Evolutionary conservation across 2,113 vertebrate species (phyloP).

Genomic region (Prinia subflava): DNA sequence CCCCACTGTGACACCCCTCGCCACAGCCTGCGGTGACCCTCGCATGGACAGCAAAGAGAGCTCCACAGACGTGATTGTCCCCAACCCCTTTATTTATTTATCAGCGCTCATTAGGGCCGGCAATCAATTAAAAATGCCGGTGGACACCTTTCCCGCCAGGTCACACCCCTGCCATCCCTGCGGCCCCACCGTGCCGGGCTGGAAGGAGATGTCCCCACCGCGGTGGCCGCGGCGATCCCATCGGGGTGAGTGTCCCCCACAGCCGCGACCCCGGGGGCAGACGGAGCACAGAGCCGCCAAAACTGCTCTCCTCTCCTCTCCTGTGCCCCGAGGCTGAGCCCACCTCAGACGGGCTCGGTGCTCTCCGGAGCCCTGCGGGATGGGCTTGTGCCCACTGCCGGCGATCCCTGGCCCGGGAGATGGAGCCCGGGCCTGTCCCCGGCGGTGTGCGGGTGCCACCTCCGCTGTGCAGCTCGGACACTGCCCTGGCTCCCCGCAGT

Average conservation of each 20-base stretch:
- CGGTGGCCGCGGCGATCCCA: not conserved
- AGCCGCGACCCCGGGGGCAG: fast-evolving
- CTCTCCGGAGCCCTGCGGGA: fast-evolving
- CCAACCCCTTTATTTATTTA: not conserved
- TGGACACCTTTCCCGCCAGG: not conserved
- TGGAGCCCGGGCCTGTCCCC: not conserved
- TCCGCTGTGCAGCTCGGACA: fast-evolving
- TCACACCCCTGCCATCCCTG: fast-evolving
- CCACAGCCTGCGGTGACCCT: fast-evolving
- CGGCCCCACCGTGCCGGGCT: fast-evolving
- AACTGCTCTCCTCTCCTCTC: not conserved
- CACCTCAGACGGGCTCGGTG: not conserved
- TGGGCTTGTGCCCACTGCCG: fast-evolving
- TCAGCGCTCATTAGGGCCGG: not conserved
- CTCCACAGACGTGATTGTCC: fast-evolving
- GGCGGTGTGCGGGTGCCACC: fast-evolving
- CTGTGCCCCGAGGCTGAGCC: not conserved
- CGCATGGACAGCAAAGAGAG: not conserved
- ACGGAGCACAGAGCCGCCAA: not conserved
- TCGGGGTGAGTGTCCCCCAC: not conserved
- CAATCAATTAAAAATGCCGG: fast-evolving
- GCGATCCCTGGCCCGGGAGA: not conserved
- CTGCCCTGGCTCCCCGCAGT: not conserved
- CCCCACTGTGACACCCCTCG: fast-evolving
- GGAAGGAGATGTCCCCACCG: fast-evolving